Conservation (phyloP, 2,113 vertebrate species). For the Ammodytes dubius region DNA sequence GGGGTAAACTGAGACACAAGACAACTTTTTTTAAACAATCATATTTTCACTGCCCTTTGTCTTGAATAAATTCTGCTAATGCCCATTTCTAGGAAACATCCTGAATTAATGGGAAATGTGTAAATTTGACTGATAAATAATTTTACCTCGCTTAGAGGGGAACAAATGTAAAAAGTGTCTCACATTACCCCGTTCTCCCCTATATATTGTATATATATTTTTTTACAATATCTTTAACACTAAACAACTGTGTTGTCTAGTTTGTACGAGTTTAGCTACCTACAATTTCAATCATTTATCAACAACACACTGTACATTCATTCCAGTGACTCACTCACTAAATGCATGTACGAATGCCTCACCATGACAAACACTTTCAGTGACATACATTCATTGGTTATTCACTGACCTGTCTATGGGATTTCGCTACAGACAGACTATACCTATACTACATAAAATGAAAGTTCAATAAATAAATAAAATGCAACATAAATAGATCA, state of each 20-base stretch:
- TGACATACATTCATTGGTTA: constrained; percentile 42
- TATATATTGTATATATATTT: neutral
- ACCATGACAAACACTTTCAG: constrained; percentile 19
- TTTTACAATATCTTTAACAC: neutral
- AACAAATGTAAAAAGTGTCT: too few species aligned
- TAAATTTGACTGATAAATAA: too few species aligned
- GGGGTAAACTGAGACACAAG: too few species aligned
- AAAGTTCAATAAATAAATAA: constrained; percentile 58
- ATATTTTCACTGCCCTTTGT: too few species aligned
- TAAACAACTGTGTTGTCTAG: neutral
- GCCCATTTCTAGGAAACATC: too few species aligned
- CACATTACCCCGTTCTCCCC: neutral
- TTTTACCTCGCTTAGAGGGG: too few species aligned
- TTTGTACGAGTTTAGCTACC: neutral
- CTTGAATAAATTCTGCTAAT: too few species aligned
- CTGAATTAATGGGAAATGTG: too few species aligned
- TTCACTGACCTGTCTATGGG: constrained; percentile 6
- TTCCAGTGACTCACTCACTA: constrained; percentile 22
- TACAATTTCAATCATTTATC: neutral
- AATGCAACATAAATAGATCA: constrained; percentile 56
- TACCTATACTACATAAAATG: constrained; percentile 7
- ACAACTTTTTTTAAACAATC: too few species aligned
- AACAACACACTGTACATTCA: constrained; percentile 28
- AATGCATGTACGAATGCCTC: neutral
- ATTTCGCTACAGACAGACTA: constrained; percentile 23